A percentile compares a stretch with the other conserved stretches of the same genome.
phyloP scores from a whole-genome alignment of 2,797 vertebrate genomes.

The Synaphobranchus kaupii region DNA sequence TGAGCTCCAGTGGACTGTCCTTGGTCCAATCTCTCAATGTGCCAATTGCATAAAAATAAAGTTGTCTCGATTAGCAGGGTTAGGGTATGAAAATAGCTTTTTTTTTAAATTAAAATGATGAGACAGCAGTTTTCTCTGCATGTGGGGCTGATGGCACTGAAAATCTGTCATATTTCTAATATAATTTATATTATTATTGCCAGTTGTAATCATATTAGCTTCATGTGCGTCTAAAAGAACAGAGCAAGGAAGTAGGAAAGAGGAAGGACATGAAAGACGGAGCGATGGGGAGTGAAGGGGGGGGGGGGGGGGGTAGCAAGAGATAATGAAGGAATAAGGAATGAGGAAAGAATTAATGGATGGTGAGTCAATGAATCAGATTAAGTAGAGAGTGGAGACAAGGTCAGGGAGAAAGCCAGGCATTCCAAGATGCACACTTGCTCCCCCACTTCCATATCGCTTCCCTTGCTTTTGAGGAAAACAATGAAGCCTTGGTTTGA shows the following conservation, averaged over 20 bases:
- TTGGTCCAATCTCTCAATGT: not conserved
- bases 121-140: not conserved
- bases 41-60: not conserved
- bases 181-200: not conserved
- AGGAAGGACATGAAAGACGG: slow-evolving; percentile 7
- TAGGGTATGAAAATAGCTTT: too few relatives aligned
- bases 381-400: not conserved
- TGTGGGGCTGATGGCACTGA: not conserved
- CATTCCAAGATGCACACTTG: not conserved
- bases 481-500: slow-evolving; percentile 23
- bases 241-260: not conserved
- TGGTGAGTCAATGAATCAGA: slow-evolving; percentile 6
- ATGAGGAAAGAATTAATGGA: slow-evolving; percentile 1
- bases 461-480: not conserved
- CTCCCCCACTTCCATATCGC: not conserved
- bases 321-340: not conserved
- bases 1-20: not conserved
- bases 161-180: not conserved
- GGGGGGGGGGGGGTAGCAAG: not conserved
- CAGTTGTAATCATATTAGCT: not conserved
- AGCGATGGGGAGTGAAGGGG: too few relatives aligned
- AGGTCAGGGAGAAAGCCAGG: not conserved
- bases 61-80: not conserved
- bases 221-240: slow-evolving; percentile 25
- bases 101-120: too few relatives aligned